Base-by-base conservation (phyloP, 1,140 invertebrate genomes). In the Drosophila lacertosa region DNA sequence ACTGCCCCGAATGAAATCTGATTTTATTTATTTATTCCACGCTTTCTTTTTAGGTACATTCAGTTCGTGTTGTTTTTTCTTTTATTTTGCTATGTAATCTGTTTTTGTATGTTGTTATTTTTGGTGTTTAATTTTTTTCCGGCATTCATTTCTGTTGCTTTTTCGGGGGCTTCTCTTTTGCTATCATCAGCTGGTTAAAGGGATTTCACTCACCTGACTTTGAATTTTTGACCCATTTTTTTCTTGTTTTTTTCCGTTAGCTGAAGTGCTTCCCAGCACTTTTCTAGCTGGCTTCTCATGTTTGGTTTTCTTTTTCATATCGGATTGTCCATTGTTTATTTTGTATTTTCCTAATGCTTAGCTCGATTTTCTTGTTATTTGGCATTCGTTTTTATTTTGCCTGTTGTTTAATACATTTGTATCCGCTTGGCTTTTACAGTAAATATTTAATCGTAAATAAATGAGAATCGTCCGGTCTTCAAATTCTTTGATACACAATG, bases 1-100 rank as follows among this genome's bases (percentile, higher is more conserved):
- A n/a, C n/a, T n/a, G n/a, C 24, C 42, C 44, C 24, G 48, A 65
- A 66, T 59, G 57, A 82, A 78, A 82, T 83, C 75, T 79, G 80
- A 83, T 84, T 83, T 83, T 83, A 84, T 82, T 82, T 82, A 82
- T 82, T 78, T 83, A 79, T 86, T 74, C 55, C 44, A 57, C 50
- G 69, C 29, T 59, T 66, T 62, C 44, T 29, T 53, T 75, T 73
- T 47, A 48, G 68, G 57, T n/a, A 45, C 74, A 18, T 4, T 29
- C 22, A 37, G 26, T 24, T 48, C 37, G 22, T 39, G 7, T 40
- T 40, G 24, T 22, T 42, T 16, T n/a, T 63, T 51, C 50, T 57
- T 71, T 10, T 58, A 55, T 59, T 57, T 45, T 42, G 33, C 29
- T 57, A 73, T 69, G 73, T 77, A 82, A 77, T 76, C 74, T 74